These are phyloP conservation scores for Spialia ferax DNA, from an alignment of 2,888 invertebrate species.

Conservation along the genomic window DNA sequence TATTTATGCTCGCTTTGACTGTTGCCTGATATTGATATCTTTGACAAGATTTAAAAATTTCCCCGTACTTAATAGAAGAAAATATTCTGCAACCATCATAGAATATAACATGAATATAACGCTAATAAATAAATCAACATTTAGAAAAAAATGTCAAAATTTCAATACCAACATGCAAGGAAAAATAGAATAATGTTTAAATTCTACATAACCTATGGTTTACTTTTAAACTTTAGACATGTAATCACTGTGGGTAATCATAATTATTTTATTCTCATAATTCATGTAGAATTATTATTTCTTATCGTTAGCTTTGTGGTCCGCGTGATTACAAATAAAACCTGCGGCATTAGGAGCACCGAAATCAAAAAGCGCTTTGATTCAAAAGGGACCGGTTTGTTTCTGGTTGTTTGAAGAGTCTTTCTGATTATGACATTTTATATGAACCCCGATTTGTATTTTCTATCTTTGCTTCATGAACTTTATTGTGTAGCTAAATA, in stretches of 20 bases:
- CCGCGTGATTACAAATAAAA: neutral
- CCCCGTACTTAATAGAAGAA: too few relatives aligned
- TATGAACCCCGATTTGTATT: constrained; percentile 2
- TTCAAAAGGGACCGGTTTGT: constrained; percentile 21
- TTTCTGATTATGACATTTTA: constrained; percentile 25
- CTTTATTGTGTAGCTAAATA: constrained; percentile 16
- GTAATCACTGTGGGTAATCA: too few relatives aligned
- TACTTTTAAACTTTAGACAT: too few relatives aligned
- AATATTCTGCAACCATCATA: too few relatives aligned
- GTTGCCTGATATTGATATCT: neutral
- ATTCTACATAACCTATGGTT: too few relatives aligned
- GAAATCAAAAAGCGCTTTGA: constrained; percentile 20
- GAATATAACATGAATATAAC: too few relatives aligned
- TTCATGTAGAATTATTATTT: too few relatives aligned
- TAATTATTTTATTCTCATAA: too few relatives aligned
- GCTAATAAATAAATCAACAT: too few relatives aligned
- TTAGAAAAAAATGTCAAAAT: too few relatives aligned
- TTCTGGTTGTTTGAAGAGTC: constrained; percentile 13
- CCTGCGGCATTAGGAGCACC: constrained; percentile 14
- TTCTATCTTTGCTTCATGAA: neutral
- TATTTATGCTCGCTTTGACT: neutral
- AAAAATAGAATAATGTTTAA: too few relatives aligned
- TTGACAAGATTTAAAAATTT: neutral
- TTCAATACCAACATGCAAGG: too few relatives aligned
- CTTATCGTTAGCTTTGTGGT: neutral